phyloP scores from a whole-genome alignment of 1,140 invertebrate species.

The Nymphalis io region DNA sequence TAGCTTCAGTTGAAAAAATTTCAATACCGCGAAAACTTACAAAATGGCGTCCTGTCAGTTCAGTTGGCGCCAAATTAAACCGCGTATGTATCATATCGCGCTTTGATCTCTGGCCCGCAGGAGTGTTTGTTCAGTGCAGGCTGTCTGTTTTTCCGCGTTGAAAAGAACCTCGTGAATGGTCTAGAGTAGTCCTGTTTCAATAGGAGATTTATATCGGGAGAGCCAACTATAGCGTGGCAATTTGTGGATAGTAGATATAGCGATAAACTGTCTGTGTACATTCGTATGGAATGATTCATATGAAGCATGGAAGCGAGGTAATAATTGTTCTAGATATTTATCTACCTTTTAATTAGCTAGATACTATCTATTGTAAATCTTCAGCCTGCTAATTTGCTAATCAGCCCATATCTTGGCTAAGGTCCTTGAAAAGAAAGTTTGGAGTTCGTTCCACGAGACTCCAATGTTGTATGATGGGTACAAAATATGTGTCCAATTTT shows the following conservation, averaged over 20 bases:
- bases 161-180: constrained; percentile 67
- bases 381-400: too few relatives aligned
- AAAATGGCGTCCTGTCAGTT: constrained; percentile 70
- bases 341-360: too few relatives aligned
- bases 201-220: constrained; percentile 75
- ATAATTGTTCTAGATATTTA: constrained; percentile 1
- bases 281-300: constrained; percentile 8
- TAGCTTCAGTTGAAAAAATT: constrained; percentile 30
- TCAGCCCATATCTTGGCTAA: too few relatives aligned
- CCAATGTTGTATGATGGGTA: too few relatives aligned
- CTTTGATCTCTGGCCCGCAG: constrained; percentile 69
- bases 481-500: too few relatives aligned
- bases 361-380: too few relatives aligned
- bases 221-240: constrained; percentile 66
- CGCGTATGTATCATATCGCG: constrained; percentile 67
- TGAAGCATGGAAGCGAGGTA: constrained; percentile 17
- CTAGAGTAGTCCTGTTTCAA: constrained; percentile 64
- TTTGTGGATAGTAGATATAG: constrained; percentile 74
- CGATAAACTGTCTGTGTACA: constrained; percentile 54
- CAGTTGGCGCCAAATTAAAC: constrained; percentile 75
- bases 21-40: constrained; percentile 58
- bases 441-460: too few relatives aligned
- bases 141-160: constrained; percentile 70
- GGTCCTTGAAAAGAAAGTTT: too few relatives aligned
- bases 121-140: constrained; percentile 68